These are phyloP conservation scores for Muscicapa striata DNA, from an alignment of 2,797 vertebrate genomes.

Conservation along the genomic window DNA sequence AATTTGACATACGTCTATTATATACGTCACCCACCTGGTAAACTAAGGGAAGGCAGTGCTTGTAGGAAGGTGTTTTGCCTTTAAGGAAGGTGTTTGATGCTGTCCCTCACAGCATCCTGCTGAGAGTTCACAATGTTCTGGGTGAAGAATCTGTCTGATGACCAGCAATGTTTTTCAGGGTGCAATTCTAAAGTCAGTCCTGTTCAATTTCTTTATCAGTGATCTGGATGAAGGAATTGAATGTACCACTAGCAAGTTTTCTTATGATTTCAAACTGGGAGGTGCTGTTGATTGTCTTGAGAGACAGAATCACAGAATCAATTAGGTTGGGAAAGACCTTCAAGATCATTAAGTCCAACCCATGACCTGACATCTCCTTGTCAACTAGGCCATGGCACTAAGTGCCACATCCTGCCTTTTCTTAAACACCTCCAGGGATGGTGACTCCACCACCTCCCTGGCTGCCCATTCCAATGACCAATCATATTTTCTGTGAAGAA, in stretches of 20 bases:
- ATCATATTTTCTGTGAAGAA: background rate
- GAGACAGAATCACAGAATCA: background rate
- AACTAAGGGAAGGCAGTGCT: background rate
- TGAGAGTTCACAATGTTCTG: rapidly evolving
- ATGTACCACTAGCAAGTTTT: background rate
- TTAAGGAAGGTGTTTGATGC: background rate
- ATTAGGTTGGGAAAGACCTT: background rate
- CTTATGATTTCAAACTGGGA: background rate
- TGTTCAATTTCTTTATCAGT: background rate
- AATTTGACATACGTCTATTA: background rate
- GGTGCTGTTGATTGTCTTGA: background rate
- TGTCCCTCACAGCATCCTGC: background rate
- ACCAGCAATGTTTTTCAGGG: rapidly evolving
- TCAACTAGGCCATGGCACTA: background rate
- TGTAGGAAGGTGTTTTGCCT: background rate
- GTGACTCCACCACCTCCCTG: background rate
- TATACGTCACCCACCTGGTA: rapidly evolving
- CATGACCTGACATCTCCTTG: background rate
- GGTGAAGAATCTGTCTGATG: background rate
- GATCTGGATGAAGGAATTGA: background rate
- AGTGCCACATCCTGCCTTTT: background rate
- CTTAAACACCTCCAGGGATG: background rate
- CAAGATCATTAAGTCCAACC: background rate
- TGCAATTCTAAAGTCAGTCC: background rate
- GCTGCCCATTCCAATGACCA: background rate